A percentile compares a stretch with the other conserved stretches of the same genome.
phyloP scores from a whole-genome alignment of 2,888 invertebrate species.

The Hemicrepidius hirtus region DNA sequence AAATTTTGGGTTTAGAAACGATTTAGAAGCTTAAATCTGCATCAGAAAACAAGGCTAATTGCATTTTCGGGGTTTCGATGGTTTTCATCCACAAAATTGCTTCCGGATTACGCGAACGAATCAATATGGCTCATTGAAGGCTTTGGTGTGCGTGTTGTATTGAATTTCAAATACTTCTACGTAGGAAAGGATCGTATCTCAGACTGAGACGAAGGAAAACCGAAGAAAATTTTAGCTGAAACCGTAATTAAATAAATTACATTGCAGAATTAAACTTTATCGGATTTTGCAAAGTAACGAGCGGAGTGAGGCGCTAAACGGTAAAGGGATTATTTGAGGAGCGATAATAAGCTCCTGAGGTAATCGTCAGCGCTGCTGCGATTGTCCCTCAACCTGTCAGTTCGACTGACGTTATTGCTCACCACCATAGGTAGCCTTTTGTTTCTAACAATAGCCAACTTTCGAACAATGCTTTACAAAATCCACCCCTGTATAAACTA shows the following conservation, averaged over 20 bases:
- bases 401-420: slow-evolving; percentile 53
- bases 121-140: slow-evolving; percentile 35
- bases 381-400: slow-evolving; percentile 54
- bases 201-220: slow-evolving; percentile 35
- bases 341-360: slow-evolving; percentile 56
- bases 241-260: slow-evolving; percentile 53
- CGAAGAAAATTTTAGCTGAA: slow-evolving; percentile 46
- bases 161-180: slow-evolving; percentile 23
- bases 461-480: slow-evolving; percentile 45
- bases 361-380: slow-evolving; percentile 55
- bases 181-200: slow-evolving; percentile 9
- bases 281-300: slow-evolving; percentile 49
- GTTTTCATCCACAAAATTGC: slow-evolving; percentile 31
- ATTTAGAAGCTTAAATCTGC: slow-evolving; percentile 21
- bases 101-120: slow-evolving; percentile 30
- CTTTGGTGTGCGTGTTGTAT: slow-evolving; percentile 30
- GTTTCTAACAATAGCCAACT: slow-evolving; percentile 48
- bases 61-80: slow-evolving; percentile 29
- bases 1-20: slow-evolving; percentile 12
- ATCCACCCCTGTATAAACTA: slow-evolving; percentile 50
- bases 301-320: slow-evolving; percentile 51
- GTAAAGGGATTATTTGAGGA: slow-evolving; percentile 55
- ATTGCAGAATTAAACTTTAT: slow-evolving; percentile 52
- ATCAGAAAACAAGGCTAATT: slow-evolving; percentile 31
- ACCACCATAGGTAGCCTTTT: slow-evolving; percentile 46